Conservation (phyloP, 2,797 vertebrate species). For the Lagocephalus sceleratus region DNA sequence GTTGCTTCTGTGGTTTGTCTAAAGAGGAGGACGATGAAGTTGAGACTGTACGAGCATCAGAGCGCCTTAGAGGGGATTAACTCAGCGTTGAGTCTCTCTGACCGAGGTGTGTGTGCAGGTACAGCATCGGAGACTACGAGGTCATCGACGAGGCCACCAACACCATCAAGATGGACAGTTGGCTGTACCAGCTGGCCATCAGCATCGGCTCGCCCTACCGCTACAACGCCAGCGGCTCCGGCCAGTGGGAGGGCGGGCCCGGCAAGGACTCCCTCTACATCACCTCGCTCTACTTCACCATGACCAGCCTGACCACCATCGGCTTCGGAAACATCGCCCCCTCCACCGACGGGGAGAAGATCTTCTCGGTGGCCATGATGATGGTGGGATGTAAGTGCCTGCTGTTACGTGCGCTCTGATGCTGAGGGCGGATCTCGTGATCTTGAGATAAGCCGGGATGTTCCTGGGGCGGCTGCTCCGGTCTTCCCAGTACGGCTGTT, state of each 20-base stretch:
- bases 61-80: too few relatives aligned
- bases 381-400: slow-evolving; percentile 94
- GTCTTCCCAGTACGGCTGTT: too few relatives aligned
- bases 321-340: slow-evolving; percentile 97
- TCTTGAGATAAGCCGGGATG: too few relatives aligned
- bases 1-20: too few relatives aligned
- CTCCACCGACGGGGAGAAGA: slow-evolving; percentile 94
- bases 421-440: too few relatives aligned
- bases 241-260: slow-evolving; percentile 93
- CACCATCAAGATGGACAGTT: slow-evolving; percentile 91
- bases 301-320: slow-evolving; percentile 98
- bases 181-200: slow-evolving; percentile 92
- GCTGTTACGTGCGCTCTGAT: too few relatives aligned
- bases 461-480: too few relatives aligned
- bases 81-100: too few relatives aligned
- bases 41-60: too few relatives aligned
- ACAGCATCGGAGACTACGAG: slow-evolving; percentile 96
- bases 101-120: slow-evolving; percentile 52
- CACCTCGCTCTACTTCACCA: slow-evolving; percentile 97
- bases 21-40: too few relatives aligned
- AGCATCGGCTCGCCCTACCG: slow-evolving; percentile 91
- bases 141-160: slow-evolving; percentile 92
- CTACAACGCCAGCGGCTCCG: slow-evolving; percentile 88
- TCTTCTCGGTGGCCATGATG: slow-evolving; percentile 98
- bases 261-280: slow-evolving; percentile 94